A percentile compares a stretch with the other conserved stretches of the same genome.
phyloP scores from a whole-genome alignment of 2,888 invertebrate genomes.

The Neoitamus cyanurus region DNA sequence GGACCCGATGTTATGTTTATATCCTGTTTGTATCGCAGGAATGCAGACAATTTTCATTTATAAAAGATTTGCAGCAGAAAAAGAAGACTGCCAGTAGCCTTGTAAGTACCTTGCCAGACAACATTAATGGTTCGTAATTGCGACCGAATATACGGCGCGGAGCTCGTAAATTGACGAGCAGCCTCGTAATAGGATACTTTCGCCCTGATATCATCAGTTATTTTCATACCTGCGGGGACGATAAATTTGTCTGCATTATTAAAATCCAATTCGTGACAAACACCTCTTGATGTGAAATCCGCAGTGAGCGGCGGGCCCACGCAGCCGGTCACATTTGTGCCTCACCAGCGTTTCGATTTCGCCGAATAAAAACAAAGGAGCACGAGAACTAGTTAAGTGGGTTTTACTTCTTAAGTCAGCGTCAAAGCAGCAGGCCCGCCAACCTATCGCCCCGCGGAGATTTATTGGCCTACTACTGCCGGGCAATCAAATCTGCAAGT shows the following conservation, averaged over 20 bases:
- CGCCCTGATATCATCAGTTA: slow-evolving; percentile 14
- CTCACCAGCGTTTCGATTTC: neutral
- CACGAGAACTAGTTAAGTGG: slow-evolving; percentile 15
- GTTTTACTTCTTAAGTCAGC: neutral
- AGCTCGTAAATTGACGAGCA: neutral
- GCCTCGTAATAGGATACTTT: slow-evolving; percentile 9
- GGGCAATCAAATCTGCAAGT: slow-evolving; percentile 11
- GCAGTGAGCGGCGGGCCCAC: slow-evolving; percentile 11
- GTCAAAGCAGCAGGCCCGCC: neutral
- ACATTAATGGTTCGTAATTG: neutral
- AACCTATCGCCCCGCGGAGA: slow-evolving; percentile 16
- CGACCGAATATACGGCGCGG: neutral
- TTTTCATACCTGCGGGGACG: slow-evolving; percentile 1
- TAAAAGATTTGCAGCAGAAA: neutral
- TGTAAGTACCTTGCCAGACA: neutral
- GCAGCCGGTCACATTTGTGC: slow-evolving; percentile 19
- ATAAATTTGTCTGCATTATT: slow-evolving; percentile 31
- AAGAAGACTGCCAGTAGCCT: neutral
- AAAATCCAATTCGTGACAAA: slow-evolving; percentile 36
- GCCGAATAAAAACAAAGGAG: neutral
- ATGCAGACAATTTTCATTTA: neutral
- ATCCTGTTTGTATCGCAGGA: neutral
- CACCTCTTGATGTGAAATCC: slow-evolving; percentile 35
- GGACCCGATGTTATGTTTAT: neutral
- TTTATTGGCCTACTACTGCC: slow-evolving; percentile 18